Evolutionary conservation across 2,888 invertebrate genomes (phyloP).

Genomic region (Alcis repandata): DNA sequence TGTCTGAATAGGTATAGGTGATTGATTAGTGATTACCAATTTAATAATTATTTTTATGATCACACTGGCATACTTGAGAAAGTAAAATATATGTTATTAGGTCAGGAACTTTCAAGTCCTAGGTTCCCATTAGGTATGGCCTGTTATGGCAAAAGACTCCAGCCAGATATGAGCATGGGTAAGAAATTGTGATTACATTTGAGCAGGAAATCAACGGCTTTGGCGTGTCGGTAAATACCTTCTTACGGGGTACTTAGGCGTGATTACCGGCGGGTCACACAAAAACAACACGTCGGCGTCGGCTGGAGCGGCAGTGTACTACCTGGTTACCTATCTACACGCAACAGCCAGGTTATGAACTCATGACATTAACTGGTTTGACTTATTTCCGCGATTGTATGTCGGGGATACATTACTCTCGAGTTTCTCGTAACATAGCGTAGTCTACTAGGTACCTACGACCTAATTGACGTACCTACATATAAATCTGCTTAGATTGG

Average conservation of each 20-base stretch:
- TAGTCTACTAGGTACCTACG: too few species aligned
- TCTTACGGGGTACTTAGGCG: conserved; percentile 3
- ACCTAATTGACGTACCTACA: too few species aligned
- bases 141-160: not conserved
- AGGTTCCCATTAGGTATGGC: not conserved
- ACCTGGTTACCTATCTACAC: conserved; percentile 23
- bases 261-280: conserved; percentile 39
- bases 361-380: conserved; percentile 27
- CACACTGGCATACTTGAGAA: not conserved
- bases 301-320: not conserved
- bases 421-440: not conserved
- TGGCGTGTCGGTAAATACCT: not conserved
- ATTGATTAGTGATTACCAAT: too few species aligned
- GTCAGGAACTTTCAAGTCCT: too few species aligned
- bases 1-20: too few species aligned
- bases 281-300: conserved; percentile 38
- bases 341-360: conserved; percentile 30
- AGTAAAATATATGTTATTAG: not conserved
- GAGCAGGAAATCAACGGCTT: conserved; percentile 19
- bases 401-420: conserved; percentile 4
- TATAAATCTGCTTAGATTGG: too few species aligned
- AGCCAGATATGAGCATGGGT: not conserved
- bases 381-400: conserved; percentile 27
- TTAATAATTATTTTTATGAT: too few species aligned
- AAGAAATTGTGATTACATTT: conserved; percentile 21